These are phyloP conservation scores for Poeciliopsis turneri DNA, from an alignment of 2,797 vertebrate species.

Conservation along the genomic window DNA sequence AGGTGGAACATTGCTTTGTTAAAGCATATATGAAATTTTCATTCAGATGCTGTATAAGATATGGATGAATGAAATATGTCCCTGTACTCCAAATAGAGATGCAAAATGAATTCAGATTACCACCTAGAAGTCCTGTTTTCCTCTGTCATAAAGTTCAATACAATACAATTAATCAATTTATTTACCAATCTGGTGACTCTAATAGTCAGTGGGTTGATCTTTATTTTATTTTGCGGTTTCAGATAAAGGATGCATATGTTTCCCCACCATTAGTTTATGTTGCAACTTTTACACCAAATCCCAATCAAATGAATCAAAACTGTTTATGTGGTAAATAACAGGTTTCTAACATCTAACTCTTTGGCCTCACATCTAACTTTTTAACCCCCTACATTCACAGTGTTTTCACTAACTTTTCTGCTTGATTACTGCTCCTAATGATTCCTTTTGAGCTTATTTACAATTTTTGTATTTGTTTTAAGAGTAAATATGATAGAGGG, in stretches of 20 bases:
- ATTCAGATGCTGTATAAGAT: background rate
- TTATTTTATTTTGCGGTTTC: background rate
- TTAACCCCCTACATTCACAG: no score
- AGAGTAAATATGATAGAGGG: background rate
- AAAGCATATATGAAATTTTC: background rate
- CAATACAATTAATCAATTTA: background rate
- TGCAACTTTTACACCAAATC: no score
- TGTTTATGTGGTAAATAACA: background rate
- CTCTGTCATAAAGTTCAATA: background rate
- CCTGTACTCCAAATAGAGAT: background rate
- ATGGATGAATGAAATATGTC: background rate
- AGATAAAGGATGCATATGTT: background rate
- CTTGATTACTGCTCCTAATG: no score
- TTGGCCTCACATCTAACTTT: no score
- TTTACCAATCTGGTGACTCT: background rate
- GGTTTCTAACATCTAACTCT: background rate
- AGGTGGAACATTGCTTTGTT: conserved; percentile 1
- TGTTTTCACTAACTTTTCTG: no score
- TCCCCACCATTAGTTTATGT: background rate
- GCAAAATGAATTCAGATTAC: background rate
- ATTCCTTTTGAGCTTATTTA: background rate
- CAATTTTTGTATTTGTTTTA: background rate
- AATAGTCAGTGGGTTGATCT: background rate
- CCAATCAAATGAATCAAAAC: background rate
- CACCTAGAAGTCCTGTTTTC: background rate